Percentiles rank a stretch among this genome's conserved stretches.
phyloP scores from a whole-genome alignment of 2,888 invertebrate species.

The Heteropelma amictum region DNA sequence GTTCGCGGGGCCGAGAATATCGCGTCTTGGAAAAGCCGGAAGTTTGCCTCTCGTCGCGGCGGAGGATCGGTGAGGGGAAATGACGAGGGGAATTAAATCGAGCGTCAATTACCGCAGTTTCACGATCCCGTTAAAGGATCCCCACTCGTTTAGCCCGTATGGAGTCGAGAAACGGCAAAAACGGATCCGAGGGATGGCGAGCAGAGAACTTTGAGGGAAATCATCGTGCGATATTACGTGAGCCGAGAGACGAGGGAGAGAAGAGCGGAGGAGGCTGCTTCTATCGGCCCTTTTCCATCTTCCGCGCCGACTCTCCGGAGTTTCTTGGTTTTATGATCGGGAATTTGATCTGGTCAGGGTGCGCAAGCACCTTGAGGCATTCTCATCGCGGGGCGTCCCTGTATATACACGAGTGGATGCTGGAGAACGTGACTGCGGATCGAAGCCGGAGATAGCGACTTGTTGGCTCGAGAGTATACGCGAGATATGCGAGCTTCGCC shows the following conservation, averaged over 20 bases:
- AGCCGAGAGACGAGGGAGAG: background rate
- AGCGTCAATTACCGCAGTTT: constrained; percentile 66
- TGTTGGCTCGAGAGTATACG: constrained; percentile 7
- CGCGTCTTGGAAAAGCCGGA: constrained; percentile 11
- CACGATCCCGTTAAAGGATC: constrained; percentile 52
- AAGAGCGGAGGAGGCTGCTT: constrained; percentile 4
- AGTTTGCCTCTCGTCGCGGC: constrained; percentile 13
- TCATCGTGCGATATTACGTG: background rate
- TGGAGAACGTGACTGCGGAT: constrained; percentile 58
- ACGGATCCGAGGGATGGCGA: constrained; percentile 4
- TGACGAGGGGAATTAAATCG: constrained; percentile 69
- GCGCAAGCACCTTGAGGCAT: constrained; percentile 35
- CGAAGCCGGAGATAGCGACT: constrained; percentile 48
- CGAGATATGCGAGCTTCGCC: background rate
- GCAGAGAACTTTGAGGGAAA: constrained; percentile 12
- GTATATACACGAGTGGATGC: constrained; percentile 31
- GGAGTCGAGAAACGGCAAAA: too few relatives aligned
- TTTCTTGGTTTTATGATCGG: constrained; percentile 62
- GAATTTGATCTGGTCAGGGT: constrained; percentile 61
- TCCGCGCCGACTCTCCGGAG: constrained; percentile 20
- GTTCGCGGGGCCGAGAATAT: constrained; percentile 35
- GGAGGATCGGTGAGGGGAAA: constrained; percentile 7
- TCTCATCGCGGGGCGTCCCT: constrained; percentile 34
- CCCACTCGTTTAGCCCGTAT: constrained; percentile 1
- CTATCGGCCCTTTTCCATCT: constrained; percentile 32